Percentiles rank a stretch among this genome's conserved stretches.
Conservation (phyloP, 2,888 invertebrate genomes). For the Anagyrus pseudococci region DNA sequence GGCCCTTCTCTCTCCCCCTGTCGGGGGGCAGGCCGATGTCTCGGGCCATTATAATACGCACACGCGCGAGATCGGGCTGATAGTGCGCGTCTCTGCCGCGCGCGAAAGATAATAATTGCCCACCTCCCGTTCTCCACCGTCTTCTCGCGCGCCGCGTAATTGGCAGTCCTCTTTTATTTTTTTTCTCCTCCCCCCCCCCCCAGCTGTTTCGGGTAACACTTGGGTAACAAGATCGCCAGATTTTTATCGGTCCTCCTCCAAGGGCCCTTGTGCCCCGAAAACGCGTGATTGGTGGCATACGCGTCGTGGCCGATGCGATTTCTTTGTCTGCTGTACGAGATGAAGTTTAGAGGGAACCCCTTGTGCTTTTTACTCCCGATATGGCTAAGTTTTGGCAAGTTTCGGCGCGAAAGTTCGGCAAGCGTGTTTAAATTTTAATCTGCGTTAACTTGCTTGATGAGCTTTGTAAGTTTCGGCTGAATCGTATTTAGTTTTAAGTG, state of each 20-base stretch:
- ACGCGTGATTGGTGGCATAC: background rate
- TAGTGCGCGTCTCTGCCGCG: conserved; percentile 16
- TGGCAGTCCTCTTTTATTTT: conserved; percentile 23
- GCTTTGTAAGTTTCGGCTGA: no score
- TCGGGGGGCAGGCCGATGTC: no score
- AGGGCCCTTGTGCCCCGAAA: background rate
- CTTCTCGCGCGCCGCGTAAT: conserved; percentile 21
- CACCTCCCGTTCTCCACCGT: background rate
- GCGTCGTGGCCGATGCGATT: no score
- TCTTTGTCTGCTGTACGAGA: no score
- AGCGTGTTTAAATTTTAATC: no score
- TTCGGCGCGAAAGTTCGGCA: no score
- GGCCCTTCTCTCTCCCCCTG: no score
- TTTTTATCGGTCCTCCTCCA: conserved; percentile 10
- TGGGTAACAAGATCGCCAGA: conserved; percentile 26
- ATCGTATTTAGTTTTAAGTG: no score
- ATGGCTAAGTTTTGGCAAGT: no score
- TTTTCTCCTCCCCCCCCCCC: background rate
- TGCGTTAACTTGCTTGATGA: no score
- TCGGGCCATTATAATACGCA: background rate
- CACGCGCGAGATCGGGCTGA: conserved; percentile 19
- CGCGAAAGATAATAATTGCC: conserved; percentile 28
- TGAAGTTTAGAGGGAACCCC: no score
- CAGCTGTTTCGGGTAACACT: background rate
- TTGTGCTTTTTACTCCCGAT: no score